Evolutionary conservation across 2,113 vertebrate species (phyloP).

Genomic region (Petrocephalus zakoni): DNA sequence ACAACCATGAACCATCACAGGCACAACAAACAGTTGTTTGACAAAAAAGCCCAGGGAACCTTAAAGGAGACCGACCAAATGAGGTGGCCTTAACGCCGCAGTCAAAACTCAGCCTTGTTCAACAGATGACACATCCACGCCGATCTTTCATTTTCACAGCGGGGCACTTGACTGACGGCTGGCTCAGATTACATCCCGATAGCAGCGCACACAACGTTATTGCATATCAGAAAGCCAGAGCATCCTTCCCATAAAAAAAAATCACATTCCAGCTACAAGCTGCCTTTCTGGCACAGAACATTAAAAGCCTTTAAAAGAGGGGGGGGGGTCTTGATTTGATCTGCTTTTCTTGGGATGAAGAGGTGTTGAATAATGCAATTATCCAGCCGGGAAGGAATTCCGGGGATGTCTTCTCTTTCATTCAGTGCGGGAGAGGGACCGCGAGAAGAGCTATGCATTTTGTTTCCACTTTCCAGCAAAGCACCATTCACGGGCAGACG

Average conservation of each 20-base stretch:
- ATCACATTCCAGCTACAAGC: slow-evolving; percentile 28
- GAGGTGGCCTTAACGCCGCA: background rate
- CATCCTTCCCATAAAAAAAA: slow-evolving; percentile 21
- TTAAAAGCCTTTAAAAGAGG: slow-evolving; percentile 27
- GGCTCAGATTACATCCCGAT: slow-evolving; percentile 27
- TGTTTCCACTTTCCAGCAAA: background rate
- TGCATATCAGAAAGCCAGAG: slow-evolving; percentile 23
- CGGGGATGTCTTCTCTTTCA: slow-evolving; percentile 23
- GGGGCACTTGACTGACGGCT: slow-evolving; percentile 22
- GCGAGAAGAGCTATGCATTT: slow-evolving; percentile 8
- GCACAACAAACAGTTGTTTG: slow-evolving; percentile 6
- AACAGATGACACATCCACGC: slow-evolving; percentile 8
- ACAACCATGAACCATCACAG: background rate
- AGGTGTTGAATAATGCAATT: slow-evolving; percentile 39
- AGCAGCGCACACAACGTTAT: slow-evolving; percentile 19
- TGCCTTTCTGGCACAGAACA: slow-evolving; percentile 25
- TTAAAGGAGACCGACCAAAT: background rate
- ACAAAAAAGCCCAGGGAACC: background rate
- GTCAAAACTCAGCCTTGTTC: background rate
- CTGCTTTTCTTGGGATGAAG: slow-evolving; percentile 32
- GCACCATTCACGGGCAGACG: background rate
- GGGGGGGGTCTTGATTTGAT: slow-evolving; percentile 25
- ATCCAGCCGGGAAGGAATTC: slow-evolving; percentile 31
- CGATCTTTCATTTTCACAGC: slow-evolving; percentile 14
- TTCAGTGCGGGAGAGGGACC: background rate